Evolutionary conservation across 2,113 vertebrate genomes (phyloP).

Genomic region (Galeopterus variegatus): DNA sequence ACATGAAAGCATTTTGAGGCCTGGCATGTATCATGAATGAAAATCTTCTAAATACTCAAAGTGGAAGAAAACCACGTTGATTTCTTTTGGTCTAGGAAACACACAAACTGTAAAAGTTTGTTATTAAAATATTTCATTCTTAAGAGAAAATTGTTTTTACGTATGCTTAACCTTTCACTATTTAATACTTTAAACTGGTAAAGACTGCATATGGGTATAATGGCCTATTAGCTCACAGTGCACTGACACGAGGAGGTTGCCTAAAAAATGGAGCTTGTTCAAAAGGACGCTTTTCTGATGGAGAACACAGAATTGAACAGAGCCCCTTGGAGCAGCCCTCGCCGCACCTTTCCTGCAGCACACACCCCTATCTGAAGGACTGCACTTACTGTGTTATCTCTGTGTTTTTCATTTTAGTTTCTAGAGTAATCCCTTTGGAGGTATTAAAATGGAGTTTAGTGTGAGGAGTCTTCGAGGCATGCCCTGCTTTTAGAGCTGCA

Average conservation of each 20-base stretch:
- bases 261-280: fast-evolving
- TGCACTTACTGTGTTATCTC: fast-evolving
- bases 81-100: slow-evolving; percentile 79
- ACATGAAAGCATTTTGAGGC: slow-evolving; percentile 82
- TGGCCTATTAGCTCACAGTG: fast-evolving
- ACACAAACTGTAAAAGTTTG: slow-evolving; percentile 3
- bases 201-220: fast-evolving
- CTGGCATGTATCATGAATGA: slow-evolving; percentile 85
- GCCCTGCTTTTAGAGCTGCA: fast-evolving
- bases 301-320: background rate
- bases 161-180: background rate
- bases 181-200: slow-evolving; percentile 25
- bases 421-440: background rate
- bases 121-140: slow-evolving; percentile 58
- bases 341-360: fast-evolving
- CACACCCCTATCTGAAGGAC: fast-evolving
- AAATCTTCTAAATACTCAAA: slow-evolving; percentile 85
- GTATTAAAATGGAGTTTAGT: fast-evolving
- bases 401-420: fast-evolving
- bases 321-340: fast-evolving
- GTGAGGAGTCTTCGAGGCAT: fast-evolving
- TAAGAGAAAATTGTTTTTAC: background rate
- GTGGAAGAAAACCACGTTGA: slow-evolving; percentile 72
- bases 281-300: background rate
- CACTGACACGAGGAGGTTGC: fast-evolving